phyloP scores from a whole-genome alignment of 2,797 vertebrate species.

The Carduelis carduelis region DNA sequence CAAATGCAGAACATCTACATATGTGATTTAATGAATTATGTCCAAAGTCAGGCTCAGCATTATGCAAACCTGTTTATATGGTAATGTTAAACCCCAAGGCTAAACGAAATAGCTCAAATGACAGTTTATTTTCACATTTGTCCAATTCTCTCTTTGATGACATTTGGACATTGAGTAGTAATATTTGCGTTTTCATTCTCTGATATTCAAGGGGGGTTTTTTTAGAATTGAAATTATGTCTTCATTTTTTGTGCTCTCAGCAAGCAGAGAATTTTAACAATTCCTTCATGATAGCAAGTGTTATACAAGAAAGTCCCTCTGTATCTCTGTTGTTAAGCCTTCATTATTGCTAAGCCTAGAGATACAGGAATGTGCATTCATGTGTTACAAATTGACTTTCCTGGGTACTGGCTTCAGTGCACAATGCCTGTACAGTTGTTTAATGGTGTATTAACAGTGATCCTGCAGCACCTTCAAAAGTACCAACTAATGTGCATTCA shows the following conservation, averaged over 20 bases:
- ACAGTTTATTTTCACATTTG: constrained; percentile 20
- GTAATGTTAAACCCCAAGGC: constrained; percentile 8
- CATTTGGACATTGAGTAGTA: not conserved
- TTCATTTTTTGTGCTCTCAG: not conserved
- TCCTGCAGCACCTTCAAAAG: constrained; percentile 22
- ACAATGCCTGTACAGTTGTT: not conserved
- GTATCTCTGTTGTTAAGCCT: not conserved
- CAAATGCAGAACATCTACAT: not conserved
- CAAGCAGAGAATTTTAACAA: constrained; percentile 1
- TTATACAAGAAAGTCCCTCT: not conserved
- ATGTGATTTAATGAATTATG: not conserved
- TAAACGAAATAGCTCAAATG: not conserved
- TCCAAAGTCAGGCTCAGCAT: not conserved
- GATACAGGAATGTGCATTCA: not conserved
- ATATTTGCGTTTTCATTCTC: constrained; percentile 40
- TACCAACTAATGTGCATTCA: not conserved
- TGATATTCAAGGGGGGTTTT: accelerated
- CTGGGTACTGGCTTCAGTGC: not conserved
- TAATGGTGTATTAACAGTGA: not conserved
- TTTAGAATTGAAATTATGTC: not conserved
- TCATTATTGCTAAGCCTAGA: not conserved
- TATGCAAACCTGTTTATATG: constrained; percentile 35
- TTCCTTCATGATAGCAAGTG: not conserved
- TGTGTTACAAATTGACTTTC: constrained; percentile 26
- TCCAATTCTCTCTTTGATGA: not conserved